Evolutionary conservation across 2,888 invertebrate species (phyloP).

Genomic region (Ctena decussata): DNA sequence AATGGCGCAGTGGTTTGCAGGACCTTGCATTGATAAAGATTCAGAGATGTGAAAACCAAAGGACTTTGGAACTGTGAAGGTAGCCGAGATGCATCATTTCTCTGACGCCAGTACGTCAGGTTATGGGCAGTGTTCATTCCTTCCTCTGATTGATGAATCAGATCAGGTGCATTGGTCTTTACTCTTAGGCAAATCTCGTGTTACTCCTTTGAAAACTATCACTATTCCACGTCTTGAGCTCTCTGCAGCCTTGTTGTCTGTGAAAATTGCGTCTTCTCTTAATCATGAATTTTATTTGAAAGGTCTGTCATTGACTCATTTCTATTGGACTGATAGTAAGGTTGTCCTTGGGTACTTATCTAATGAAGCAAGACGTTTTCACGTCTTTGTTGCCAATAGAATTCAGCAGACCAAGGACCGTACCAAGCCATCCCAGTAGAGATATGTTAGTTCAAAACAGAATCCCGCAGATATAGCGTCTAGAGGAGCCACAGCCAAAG

Average conservation of each 20-base stretch:
- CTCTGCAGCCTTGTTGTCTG: slow-evolving; percentile 28
- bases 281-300: slow-evolving; percentile 14
- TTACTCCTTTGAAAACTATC: slow-evolving; percentile 51
- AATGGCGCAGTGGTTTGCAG: neutral
- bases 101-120: slow-evolving; percentile 31
- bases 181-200: slow-evolving; percentile 62
- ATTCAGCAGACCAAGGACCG: slow-evolving; percentile 64
- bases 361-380: slow-evolving; percentile 66
- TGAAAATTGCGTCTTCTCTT: slow-evolving; percentile 4
- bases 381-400: slow-evolving; percentile 71
- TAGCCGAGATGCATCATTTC: slow-evolving; percentile 24
- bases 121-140: slow-evolving; percentile 67
- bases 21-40: neutral
- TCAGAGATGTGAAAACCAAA: slow-evolving; percentile 6
- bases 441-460: slow-evolving; percentile 48
- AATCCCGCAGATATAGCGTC: slow-evolving; percentile 73
- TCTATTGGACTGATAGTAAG: slow-evolving; percentile 69
- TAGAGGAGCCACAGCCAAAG: slow-evolving; percentile 38
- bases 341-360: slow-evolving; percentile 68
- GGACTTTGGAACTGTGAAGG: neutral
- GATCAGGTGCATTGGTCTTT: slow-evolving; percentile 51
- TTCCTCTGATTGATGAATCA: slow-evolving; percentile 36
- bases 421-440: slow-evolving; percentile 60
- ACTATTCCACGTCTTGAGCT: slow-evolving; percentile 42
- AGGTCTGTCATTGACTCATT: neutral